Base-by-base conservation (phyloP, 2,113 vertebrate genomes). In the Triplophysa siluroides region DNA sequence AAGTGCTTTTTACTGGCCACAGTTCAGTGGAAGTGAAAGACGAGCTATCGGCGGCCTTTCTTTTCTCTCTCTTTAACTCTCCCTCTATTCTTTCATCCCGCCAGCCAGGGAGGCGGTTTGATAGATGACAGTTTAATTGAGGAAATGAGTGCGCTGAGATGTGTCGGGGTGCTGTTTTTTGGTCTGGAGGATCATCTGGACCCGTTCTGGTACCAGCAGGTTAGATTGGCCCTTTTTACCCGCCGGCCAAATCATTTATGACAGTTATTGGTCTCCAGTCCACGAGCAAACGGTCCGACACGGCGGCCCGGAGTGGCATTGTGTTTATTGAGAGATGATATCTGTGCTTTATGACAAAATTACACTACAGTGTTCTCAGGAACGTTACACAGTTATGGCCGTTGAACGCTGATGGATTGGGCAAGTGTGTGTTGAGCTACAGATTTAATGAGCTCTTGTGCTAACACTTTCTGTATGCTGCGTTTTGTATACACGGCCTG, bases 221-320 rank as follows among this genome's bases (percentile, higher is more conserved):
- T 47, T 23, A 21, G 14, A 91, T 88, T 84, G 86, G 88, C 64
- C 74, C 78, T 87, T 83, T 82, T 83, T 67, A 72, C n/a, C 19
- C 58, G 26, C 81, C 72, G 56, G 72, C 78, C 66, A 87, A 88
- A 88, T 88, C 83, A 81, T 77, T 85, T 83, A 78, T 89, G 87
- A 88, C 91, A 90, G 76, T 89, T 89, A 92, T 92, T 84, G 83
- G 85, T 80, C 83, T 41, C 86, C 60, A 83, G 84, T 89, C 87
- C 76, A 86, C 78, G 85, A 76, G 79, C 83, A 79, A 89, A 90
- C 88, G 87, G 80, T 81, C 14, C 83, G 87, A 89, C 89, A 54
- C 45, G 56, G 41, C 33, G 33, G 71, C 71, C 60, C 33, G 47
- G 84, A 80, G 79, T 82, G 85, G 64, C 85, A 83, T 88, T 87